phyloP scores from a whole-genome alignment of 2,797 vertebrate genomes.

The Pampus argenteus region DNA sequence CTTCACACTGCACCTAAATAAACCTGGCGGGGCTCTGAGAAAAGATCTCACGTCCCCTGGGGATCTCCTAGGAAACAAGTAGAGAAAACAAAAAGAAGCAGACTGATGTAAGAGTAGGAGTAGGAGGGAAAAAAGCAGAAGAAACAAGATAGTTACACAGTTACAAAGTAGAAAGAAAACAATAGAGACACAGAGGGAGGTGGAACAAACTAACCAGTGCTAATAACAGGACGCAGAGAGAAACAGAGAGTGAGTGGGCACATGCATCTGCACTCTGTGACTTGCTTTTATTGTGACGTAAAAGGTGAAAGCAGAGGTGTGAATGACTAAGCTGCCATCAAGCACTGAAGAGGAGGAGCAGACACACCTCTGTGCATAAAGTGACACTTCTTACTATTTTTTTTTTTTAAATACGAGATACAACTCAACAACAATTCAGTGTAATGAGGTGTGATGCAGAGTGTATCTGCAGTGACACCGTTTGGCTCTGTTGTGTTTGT shows the following conservation, averaged over 20 bases:
- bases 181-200: not conserved
- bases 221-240: not conserved
- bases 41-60: not conserved
- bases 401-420: too few relatives aligned
- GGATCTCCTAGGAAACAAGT: not conserved
- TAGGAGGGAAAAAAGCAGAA: too few relatives aligned
- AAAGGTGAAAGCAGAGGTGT: not conserved
- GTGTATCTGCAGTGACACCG: too few relatives aligned
- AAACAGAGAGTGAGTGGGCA: not conserved
- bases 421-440: too few relatives aligned
- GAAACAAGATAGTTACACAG: not conserved
- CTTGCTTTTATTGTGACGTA: not conserved
- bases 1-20: not conserved
- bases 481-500: too few relatives aligned
- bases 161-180: not conserved
- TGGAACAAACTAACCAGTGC: not conserved
- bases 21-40: not conserved
- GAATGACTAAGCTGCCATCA: not conserved
- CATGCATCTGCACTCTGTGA: conserved; percentile 1
- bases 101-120: not conserved
- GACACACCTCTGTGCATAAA: too few relatives aligned
- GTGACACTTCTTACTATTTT: too few relatives aligned
- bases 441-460: too few relatives aligned
- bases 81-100: not conserved
- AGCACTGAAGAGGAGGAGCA: too few relatives aligned